Evolutionary conservation across 1,140 invertebrate genomes (phyloP).

Genomic region (Macrobrachium rosenbergii): DNA sequence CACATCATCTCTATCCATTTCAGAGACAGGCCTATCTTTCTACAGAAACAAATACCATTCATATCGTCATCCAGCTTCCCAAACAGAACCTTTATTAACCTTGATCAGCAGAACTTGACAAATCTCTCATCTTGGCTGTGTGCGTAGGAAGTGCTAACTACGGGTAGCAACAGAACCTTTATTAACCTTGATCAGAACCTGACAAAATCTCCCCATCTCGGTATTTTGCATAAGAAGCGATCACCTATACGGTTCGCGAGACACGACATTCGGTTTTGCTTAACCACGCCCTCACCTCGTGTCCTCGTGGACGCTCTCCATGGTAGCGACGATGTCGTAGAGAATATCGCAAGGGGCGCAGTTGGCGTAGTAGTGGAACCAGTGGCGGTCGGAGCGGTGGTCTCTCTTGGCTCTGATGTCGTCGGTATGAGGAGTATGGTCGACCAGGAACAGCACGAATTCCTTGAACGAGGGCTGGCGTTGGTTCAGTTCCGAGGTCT

Average conservation of each 20-base stretch:
- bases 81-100: too few relatives aligned
- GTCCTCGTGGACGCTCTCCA: conserved; percentile 33
- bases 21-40: too few relatives aligned
- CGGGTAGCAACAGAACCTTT: too few relatives aligned
- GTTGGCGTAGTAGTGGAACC: conserved; percentile 49
- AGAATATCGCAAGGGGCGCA: conserved; percentile 38
- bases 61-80: too few relatives aligned
- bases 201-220: background rate
- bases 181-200: too few relatives aligned
- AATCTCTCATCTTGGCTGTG: too few relatives aligned
- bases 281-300: conserved; percentile 11
- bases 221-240: background rate
- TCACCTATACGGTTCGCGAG: background rate
- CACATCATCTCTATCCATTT: too few relatives aligned
- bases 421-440: background rate
- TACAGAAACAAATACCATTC: too few relatives aligned
- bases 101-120: too few relatives aligned
- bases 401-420: background rate
- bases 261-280: too few relatives aligned
- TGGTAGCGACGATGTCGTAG: conserved; percentile 35
- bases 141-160: too few relatives aligned
- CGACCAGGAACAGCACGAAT: conserved; percentile 34
- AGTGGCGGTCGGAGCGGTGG: conserved; percentile 13
- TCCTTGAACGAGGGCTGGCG: conserved; percentile 26
- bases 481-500: too few relatives aligned